phyloP scores from a whole-genome alignment of 2,113 vertebrate genomes.

The Puntigrus tetrazona region DNA sequence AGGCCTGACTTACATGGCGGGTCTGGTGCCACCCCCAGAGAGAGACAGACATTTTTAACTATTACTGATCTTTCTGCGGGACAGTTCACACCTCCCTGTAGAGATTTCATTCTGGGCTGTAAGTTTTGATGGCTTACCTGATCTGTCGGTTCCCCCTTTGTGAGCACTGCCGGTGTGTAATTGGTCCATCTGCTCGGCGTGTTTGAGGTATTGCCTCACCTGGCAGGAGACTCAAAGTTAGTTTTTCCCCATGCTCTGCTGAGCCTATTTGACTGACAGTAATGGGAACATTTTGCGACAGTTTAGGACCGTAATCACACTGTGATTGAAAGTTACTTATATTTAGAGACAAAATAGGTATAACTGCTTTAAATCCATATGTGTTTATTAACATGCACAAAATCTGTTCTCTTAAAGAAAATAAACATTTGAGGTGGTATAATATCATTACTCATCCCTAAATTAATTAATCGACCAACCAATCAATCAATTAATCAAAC shows the following conservation, averaged over 20 bases:
- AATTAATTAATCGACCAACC: too few species aligned
- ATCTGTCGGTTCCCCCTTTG: constrained; percentile 51
- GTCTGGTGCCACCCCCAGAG: constrained; percentile 20
- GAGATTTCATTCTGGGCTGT: constrained; percentile 39
- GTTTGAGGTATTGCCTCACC: constrained; percentile 55
- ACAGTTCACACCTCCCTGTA: constrained; percentile 41
- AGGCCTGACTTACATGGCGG: not conserved
- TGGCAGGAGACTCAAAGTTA: constrained; percentile 53
- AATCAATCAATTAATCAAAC: too few species aligned
- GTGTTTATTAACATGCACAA: not conserved
- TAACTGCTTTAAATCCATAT: not conserved
- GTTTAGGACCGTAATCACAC: constrained; percentile 23
- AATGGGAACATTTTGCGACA: constrained; percentile 48
- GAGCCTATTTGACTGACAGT: constrained; percentile 53
- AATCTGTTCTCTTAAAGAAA: not conserved
- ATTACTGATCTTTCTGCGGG: constrained; percentile 32
- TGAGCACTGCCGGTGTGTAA: constrained; percentile 55
- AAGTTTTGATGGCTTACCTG: constrained; percentile 50
- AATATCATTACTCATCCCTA: too few species aligned
- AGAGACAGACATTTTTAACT: constrained; percentile 36
- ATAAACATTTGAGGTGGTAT: not conserved
- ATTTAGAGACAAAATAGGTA: not conserved
- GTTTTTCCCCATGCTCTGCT: constrained; percentile 46
- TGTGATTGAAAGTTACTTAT: not conserved
- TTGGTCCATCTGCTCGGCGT: constrained; percentile 55